Evolutionary conservation across 2,113 vertebrate species (phyloP), one percentile per base, ranked within the genome.

Genomic region (Chloropsis hardwickii): DNA sequence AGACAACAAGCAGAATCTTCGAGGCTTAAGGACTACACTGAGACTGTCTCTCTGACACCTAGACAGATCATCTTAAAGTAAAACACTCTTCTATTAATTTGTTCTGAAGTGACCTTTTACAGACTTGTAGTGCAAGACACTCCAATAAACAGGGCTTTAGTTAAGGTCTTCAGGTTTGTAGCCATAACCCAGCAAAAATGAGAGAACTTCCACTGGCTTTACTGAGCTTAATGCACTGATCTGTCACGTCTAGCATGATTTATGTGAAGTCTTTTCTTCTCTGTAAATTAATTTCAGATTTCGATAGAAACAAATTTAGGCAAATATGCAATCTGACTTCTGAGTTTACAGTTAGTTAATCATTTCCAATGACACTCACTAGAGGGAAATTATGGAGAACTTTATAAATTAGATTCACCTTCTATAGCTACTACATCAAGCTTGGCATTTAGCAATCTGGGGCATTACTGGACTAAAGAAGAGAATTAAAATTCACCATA

Each of bases 321-420:
- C 28, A 86, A 80, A 86, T 77, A 92, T 33, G 81, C 64, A 88
- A 65, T 47, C 35, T 83, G 77, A 92, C 82, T 92, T 90, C 45
- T 40, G 54, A 88, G 70, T 81, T 95, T 84, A 69, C 65, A 87
- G 73, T 73, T 91, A 86, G 77, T 95, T 96, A 90, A 93, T 94
- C 6, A 86, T 81, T 88, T 94, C 72, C 77, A 84, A 2, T 91
- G 72, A 86, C 60, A 86, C 71, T 70, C 69, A 84, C n/a, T 74
- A 70, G 77, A 83, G 64, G 31, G 69, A 94, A 90, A 73, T 77
- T 57, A 70, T 45, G 44, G 56, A 91, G 58, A 96, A 81, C 64
- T 92, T 92, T 29, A 91, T 70, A 94, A 86, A 94, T 95, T 73
- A 89, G 58, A 60, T 88, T 85, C 37, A 56, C 66, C 28, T 76